These are phyloP conservation scores for Triplophysa rosa DNA, from an alignment of 2,113 vertebrate genomes.

Conservation along the genomic window DNA sequence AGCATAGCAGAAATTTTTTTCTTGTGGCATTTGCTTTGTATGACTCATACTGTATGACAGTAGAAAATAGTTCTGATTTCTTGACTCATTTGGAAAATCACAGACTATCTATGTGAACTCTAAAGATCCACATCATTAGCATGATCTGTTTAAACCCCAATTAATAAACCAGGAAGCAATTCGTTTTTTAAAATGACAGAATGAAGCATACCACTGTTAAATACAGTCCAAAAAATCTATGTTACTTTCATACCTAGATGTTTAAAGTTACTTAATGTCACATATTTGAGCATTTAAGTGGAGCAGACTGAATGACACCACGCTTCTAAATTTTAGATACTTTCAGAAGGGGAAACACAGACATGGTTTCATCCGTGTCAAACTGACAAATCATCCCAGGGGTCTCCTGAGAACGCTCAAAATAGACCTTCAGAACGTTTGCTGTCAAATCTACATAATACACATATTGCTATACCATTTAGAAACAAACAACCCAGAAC, in stretches of 20 bases:
- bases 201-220: neutral
- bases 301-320: neutral
- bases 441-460: neutral
- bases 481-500: neutral
- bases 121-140: neutral
- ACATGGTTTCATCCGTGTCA: neutral
- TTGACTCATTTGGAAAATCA: slow-evolving; percentile 1
- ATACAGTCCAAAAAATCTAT: neutral
- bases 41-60: neutral
- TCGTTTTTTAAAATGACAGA: neutral
- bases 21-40: neutral
- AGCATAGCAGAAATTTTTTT: neutral
- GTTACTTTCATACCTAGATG: neutral
- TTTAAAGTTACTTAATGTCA: neutral
- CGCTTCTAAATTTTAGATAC: neutral
- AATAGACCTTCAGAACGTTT: neutral
- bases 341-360: neutral
- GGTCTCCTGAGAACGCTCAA: slow-evolving; percentile 4
- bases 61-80: neutral
- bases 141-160: neutral
- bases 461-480: neutral
- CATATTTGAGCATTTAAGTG: neutral
- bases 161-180: neutral
- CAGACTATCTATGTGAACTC: neutral
- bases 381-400: neutral